Percentiles rank a stretch among this genome's conserved stretches.
These are phyloP conservation scores for Erpobdella octoculata DNA, from an alignment of 2,888 invertebrate genomes.

Conservation along the genomic window DNA sequence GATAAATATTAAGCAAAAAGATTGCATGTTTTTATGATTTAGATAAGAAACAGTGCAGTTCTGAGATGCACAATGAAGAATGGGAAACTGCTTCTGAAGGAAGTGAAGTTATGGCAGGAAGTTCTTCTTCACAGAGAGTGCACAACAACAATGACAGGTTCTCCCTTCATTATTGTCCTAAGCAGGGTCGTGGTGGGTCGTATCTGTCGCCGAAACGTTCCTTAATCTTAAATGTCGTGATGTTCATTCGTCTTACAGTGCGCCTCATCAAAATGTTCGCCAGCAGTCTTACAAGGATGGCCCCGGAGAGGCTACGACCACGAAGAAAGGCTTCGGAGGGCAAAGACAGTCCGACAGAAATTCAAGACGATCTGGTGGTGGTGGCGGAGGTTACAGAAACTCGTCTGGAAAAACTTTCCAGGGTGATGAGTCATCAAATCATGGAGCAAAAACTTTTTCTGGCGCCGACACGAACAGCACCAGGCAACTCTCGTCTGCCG, in stretches of 20 bases:
- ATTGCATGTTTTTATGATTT: not conserved
- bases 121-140: too few relatives aligned
- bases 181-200: too few relatives aligned
- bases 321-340: not conserved
- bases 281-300: not conserved
- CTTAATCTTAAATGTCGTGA: not conserved
- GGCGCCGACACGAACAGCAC: not conserved
- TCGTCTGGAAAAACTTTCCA: not conserved
- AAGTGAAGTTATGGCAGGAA: conserved; percentile 55
- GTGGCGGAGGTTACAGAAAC: not conserved
- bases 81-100: conserved; percentile 75
- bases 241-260: too few relatives aligned
- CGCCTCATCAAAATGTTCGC: not conserved
- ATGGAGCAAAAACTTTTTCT: not conserved
- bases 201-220: not conserved
- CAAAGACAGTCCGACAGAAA: not conserved
- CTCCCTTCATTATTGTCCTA: too few relatives aligned
- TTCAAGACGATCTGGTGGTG: not conserved
- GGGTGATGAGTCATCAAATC: not conserved
- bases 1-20: too few relatives aligned
- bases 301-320: not conserved
- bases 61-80: conserved; percentile 51
- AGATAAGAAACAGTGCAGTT: conserved; percentile 1
- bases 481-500: not conserved
- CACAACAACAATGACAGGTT: not conserved